A percentile compares a stretch with the other conserved stretches of the same genome.
Evolutionary conservation across 2,113 vertebrate species (phyloP).

Genomic region (Myrmophylax atrothorax): DNA sequence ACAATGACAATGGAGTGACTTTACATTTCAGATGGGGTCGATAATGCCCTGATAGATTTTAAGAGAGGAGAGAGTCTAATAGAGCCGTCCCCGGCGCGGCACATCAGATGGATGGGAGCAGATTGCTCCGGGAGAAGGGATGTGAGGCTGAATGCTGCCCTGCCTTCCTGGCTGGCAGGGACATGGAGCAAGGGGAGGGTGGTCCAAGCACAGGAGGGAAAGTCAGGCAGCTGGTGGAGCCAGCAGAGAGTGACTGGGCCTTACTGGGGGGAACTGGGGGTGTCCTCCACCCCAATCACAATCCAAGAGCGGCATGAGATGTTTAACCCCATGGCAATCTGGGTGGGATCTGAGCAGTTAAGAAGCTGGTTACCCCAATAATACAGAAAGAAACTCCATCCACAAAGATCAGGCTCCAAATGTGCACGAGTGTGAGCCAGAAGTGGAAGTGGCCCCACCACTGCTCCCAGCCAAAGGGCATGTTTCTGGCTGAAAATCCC

Average conservation of each 20-base stretch:
- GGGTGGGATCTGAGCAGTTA: not conserved
- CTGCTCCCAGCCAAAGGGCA: not conserved
- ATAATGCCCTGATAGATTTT: conserved; percentile 64
- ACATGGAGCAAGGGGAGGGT: rapidly evolving
- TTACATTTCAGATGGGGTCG: conserved; percentile 59
- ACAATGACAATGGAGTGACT: conserved; percentile 67
- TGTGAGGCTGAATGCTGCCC: not conserved
- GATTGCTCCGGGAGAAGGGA: not conserved
- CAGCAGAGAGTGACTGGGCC: rapidly evolving
- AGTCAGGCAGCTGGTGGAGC: not conserved
- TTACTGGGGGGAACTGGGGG: rapidly evolving
- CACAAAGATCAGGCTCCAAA: not conserved
- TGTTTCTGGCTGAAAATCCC: not conserved
- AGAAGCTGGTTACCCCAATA: not conserved
- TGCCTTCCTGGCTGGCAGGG: not conserved
- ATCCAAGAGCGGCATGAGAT: not conserved
- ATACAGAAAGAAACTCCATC: rapidly evolving
- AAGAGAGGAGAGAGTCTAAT: conserved; percentile 44
- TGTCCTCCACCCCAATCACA: not conserved
- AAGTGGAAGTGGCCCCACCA: rapidly evolving
- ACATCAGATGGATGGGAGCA: conserved; percentile 50
- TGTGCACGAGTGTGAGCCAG: rapidly evolving
- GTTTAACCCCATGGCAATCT: rapidly evolving
- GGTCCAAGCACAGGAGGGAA: not conserved
- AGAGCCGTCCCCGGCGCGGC: conserved; percentile 1